These are phyloP conservation scores for Garra rufa DNA, from an alignment of 2,113 vertebrate species.

Conservation along the genomic window DNA sequence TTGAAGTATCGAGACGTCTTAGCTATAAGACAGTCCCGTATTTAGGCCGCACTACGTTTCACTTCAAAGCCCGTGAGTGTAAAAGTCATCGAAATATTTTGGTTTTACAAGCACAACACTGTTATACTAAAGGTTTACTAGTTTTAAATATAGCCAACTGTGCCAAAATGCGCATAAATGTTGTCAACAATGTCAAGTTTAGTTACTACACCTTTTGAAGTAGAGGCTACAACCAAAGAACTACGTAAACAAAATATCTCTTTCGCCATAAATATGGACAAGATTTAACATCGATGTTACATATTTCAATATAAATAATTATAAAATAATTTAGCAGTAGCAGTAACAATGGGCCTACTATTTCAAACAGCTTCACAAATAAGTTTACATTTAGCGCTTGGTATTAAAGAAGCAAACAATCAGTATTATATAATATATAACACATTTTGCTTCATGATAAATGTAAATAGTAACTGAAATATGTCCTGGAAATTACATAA, in stretches of 20 bases:
- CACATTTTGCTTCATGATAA: neutral
- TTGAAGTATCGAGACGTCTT: neutral
- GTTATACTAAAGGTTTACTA: neutral
- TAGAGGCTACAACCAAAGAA: neutral
- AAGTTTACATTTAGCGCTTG: neutral
- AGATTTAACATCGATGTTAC: neutral
- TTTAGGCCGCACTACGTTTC: constrained; percentile 8
- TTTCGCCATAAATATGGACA: neutral
- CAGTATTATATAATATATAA: neutral
- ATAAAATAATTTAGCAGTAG: neutral
- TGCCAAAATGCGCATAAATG: neutral
- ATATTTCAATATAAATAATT: neutral
- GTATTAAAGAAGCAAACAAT: neutral
- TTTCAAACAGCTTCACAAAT: neutral
- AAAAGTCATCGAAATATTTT: neutral
- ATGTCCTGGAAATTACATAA: neutral
- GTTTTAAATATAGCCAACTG: neutral
- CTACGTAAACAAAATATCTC: neutral
- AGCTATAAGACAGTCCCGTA: neutral
- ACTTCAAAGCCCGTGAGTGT: neutral
- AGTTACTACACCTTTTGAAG: constrained; percentile 13
- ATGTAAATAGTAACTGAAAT: neutral
- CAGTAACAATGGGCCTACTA: neutral
- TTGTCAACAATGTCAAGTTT: constrained; percentile 17
- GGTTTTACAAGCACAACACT: neutral